Percentiles rank a stretch among this genome's conserved stretches.
Conservation (phyloP, 2,113 vertebrate species). For the Pagrus major region DNA sequence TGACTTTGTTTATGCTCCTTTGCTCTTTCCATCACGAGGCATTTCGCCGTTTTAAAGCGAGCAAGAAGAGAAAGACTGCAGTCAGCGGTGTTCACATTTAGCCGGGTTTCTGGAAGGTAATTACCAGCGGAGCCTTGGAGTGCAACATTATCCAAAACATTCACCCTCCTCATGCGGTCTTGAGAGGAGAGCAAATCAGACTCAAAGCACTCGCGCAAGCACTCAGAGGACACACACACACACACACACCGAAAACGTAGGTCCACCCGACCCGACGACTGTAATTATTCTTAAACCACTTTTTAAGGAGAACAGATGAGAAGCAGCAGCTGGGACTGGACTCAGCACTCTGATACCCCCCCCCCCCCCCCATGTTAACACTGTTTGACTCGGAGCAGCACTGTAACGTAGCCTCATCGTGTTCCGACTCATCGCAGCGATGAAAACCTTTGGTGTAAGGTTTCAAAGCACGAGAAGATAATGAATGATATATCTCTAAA, state of each 20-base stretch:
- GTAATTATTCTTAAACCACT: constrained; percentile 17
- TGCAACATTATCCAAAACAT: constrained; percentile 62
- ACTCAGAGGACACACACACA: constrained; percentile 3
- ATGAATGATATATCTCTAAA: not conserved
- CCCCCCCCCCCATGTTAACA: not conserved
- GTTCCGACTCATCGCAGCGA: too few relatives aligned
- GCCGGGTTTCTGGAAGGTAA: constrained; percentile 35
- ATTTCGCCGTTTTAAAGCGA: not conserved
- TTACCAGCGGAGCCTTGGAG: constrained; percentile 52
- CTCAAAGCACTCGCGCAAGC: constrained; percentile 1
- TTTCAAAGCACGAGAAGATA: not conserved
- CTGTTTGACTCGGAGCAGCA: not conserved
- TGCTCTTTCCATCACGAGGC: not conserved
- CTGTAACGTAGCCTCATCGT: not conserved
- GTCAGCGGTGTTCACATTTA: constrained; percentile 22
- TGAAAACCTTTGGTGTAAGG: not conserved
- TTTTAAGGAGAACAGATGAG: not conserved
- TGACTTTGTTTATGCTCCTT: not conserved
- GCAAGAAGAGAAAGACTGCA: constrained; percentile 10
- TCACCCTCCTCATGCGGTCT: constrained; percentile 23
- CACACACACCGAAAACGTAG: too few relatives aligned
- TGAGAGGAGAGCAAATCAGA: constrained; percentile 36
- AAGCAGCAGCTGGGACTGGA: constrained; percentile 19
- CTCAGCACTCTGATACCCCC: not conserved
- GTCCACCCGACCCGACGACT: too few relatives aligned